These are phyloP conservation scores for Crax fasciolata DNA, from an alignment of 2,797 vertebrate species.

Conservation along the genomic window DNA sequence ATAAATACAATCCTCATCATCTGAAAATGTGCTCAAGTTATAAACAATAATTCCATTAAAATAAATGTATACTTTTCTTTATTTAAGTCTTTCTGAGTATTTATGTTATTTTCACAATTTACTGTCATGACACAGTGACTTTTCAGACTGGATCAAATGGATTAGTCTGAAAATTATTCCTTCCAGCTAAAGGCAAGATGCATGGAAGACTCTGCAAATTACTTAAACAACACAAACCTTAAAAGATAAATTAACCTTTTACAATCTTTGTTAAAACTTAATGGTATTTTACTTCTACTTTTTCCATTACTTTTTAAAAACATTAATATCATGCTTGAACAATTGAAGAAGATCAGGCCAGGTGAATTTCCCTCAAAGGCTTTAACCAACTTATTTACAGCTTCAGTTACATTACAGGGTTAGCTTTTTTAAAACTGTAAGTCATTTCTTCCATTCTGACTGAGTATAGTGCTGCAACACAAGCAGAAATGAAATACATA, in stretches of 20 bases:
- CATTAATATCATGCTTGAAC: not conserved
- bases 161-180: not conserved
- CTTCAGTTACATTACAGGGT: not conserved
- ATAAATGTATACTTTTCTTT: not conserved
- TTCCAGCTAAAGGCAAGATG: not conserved
- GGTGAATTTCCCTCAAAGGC: not conserved
- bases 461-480: not conserved
- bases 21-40: not conserved
- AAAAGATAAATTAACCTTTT: not conserved
- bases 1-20: not conserved
- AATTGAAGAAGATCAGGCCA: not conserved
- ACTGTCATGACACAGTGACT: not conserved
- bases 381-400: not conserved
- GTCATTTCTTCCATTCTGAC: not conserved
- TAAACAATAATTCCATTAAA: not conserved
- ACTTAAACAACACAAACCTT: not conserved
- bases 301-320: not conserved
- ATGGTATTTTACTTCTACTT: not conserved
- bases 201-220: not conserved
- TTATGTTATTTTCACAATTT: not conserved
- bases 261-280: not conserved
- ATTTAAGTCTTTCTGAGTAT: not conserved
- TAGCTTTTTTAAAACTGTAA: not conserved
- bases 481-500: not conserved
- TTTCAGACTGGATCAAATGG: not conserved